phyloP scores from a whole-genome alignment of 2,113 vertebrate species.

The Cephalophus harveyi region DNA sequence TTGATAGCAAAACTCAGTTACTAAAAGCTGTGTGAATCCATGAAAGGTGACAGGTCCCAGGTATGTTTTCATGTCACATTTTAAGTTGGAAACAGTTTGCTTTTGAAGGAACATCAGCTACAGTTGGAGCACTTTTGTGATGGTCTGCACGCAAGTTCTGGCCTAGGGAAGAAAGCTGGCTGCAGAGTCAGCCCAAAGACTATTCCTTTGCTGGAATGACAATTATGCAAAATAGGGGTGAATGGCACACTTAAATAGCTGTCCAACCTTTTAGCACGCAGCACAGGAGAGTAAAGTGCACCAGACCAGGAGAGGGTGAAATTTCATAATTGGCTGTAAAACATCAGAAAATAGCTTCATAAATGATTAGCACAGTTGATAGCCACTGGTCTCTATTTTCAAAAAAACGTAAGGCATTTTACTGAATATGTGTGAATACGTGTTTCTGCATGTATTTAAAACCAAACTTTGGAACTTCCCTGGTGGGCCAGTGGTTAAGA shows the following conservation, averaged over 20 bases:
- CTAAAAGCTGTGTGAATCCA: background rate
- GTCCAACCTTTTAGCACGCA: background rate
- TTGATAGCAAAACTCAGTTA: background rate
- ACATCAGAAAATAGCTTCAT: background rate
- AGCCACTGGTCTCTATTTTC: background rate
- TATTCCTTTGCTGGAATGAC: background rate
- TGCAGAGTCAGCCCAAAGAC: background rate
- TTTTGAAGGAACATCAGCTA: background rate
- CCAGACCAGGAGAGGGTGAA: background rate
- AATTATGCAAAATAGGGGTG: background rate
- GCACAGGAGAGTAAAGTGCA: background rate
- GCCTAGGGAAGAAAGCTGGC: background rate
- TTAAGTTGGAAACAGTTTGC: background rate
- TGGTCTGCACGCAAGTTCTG: background rate
- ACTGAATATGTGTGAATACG: background rate
- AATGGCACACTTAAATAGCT: background rate
- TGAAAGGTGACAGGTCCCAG: background rate
- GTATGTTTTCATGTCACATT: background rate
- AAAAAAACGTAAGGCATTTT: background rate
- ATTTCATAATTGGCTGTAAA: background rate
- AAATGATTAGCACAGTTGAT: background rate
- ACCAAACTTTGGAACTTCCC: background rate
- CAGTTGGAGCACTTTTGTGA: background rate
- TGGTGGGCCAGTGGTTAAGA: background rate
- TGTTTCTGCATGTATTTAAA: background rate